Conservation (phyloP, 1,140 invertebrate species). For the Drosophila arizonae region DNA sequence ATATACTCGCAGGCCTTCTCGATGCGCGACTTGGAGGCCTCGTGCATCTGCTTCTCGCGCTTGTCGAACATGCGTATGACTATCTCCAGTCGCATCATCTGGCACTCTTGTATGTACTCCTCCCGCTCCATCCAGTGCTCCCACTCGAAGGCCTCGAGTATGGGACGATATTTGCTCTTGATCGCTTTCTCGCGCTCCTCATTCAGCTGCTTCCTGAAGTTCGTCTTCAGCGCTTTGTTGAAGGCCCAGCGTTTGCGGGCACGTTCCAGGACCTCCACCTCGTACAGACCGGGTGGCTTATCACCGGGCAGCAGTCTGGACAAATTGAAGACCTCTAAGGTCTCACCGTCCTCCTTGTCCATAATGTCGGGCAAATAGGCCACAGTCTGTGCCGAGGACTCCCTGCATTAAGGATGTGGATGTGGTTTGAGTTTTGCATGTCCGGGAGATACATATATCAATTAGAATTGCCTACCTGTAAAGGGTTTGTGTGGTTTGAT, state of each 20-base stretch:
- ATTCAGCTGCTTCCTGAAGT: constrained; percentile 43
- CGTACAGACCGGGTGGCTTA: constrained; percentile 65
- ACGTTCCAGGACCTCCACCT: constrained; percentile 73
- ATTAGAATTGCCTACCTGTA: constrained; percentile 50
- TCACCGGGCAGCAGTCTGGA: constrained; percentile 53
- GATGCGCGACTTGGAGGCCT: constrained; percentile 81
- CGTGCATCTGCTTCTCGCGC: constrained; percentile 76
- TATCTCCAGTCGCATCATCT: constrained; percentile 84
- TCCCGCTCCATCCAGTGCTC: constrained; percentile 78
- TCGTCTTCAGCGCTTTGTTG: constrained; percentile 59
- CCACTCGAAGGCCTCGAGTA: constrained; percentile 81
- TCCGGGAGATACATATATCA: too few species aligned
- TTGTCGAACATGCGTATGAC: constrained; percentile 83
- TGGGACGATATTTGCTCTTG: constrained; percentile 33
- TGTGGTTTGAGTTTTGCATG: too few species aligned
- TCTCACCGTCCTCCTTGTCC: constrained; percentile 54
- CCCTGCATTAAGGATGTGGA: constrained; percentile 67
- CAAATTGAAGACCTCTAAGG: constrained; percentile 66
- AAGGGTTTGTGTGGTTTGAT: constrained; percentile 68
- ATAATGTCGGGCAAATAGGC: constrained; percentile 86
- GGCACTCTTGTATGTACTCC: constrained; percentile 85
- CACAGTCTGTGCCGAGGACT: constrained; percentile 89
- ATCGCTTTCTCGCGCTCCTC: constrained; percentile 37
- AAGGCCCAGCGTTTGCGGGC: constrained; percentile 76
- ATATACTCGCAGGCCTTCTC: constrained; percentile 77